Evolutionary conservation across 2,113 vertebrate genomes (phyloP).

Genomic region (Charadrius vociferus): DNA sequence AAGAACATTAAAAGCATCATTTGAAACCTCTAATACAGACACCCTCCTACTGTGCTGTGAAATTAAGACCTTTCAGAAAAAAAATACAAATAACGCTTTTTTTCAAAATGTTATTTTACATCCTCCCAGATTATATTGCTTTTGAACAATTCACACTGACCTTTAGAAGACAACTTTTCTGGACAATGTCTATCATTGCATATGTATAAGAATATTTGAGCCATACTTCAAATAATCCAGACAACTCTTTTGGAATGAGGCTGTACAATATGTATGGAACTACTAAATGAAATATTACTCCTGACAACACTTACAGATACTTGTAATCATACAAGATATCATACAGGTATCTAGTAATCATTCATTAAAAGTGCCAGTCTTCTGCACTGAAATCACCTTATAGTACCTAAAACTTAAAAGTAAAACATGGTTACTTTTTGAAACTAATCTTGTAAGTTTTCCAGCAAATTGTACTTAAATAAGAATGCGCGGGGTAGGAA

Average conservation of each 20-base stretch:
- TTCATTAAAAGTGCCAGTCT: background rate
- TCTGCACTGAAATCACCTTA: background rate
- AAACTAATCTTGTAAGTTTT: background rate
- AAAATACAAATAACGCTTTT: background rate
- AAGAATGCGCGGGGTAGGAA: background rate
- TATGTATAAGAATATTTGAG: background rate
- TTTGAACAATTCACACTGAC: background rate
- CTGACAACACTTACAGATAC: background rate
- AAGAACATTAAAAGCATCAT: background rate
- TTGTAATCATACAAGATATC: background rate
- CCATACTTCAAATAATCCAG: background rate
- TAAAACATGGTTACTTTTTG: background rate
- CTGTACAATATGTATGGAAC: background rate
- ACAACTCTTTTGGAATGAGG: background rate
- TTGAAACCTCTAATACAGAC: background rate
- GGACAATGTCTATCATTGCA: background rate
- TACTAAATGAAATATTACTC: background rate
- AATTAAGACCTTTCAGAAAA: background rate
- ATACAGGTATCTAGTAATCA: background rate
- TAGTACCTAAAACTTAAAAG: background rate
- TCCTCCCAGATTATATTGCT: background rate
- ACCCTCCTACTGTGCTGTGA: background rate
- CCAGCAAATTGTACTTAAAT: background rate
- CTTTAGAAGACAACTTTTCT: background rate
- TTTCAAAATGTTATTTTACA: background rate